These are phyloP conservation scores for Chalcis sispes DNA, from an alignment of 2,888 invertebrate species.

Conservation along the genomic window DNA sequence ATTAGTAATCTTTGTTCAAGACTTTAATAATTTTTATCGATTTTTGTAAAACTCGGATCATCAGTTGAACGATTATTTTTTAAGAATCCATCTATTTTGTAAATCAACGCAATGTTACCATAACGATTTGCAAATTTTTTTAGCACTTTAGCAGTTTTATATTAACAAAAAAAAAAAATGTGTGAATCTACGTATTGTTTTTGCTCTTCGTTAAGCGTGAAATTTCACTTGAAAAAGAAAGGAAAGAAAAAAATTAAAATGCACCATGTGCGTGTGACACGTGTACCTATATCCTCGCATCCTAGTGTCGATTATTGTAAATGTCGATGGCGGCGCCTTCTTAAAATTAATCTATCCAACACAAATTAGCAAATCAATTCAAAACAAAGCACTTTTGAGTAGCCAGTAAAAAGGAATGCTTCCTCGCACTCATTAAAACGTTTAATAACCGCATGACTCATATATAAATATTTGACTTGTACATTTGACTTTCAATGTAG, in stretches of 20 bases:
- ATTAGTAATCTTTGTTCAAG: neutral
- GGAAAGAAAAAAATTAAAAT: constrained; percentile 26
- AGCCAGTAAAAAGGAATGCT: constrained; percentile 34
- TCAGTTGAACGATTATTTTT: too few relatives aligned
- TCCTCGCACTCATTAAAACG: constrained; percentile 22
- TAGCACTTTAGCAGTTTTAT: too few relatives aligned
- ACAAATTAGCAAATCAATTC: constrained; percentile 29
- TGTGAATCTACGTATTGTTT: too few relatives aligned
- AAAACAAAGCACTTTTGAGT: constrained; percentile 31
- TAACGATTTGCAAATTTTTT: too few relatives aligned
- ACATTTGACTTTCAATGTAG: constrained; percentile 4
- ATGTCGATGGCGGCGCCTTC: constrained; percentile 5
- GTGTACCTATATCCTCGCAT: constrained; percentile 25
- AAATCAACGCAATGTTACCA: too few relatives aligned
- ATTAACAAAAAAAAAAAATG: too few relatives aligned
- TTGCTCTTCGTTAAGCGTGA: neutral
- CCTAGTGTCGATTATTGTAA: constrained; percentile 1
- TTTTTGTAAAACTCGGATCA: too few relatives aligned
- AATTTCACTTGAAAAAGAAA: constrained; percentile 3
- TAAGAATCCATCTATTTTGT: too few relatives aligned
- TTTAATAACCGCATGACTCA: constrained; percentile 23
- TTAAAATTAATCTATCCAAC: constrained; percentile 21
- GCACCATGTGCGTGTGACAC: constrained; percentile 7
- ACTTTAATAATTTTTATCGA: too few relatives aligned
- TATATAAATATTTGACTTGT: constrained; percentile 19